Evolutionary conservation across 2,797 vertebrate genomes (phyloP).

Genomic region (Hypotaenidia philippensis): DNA sequence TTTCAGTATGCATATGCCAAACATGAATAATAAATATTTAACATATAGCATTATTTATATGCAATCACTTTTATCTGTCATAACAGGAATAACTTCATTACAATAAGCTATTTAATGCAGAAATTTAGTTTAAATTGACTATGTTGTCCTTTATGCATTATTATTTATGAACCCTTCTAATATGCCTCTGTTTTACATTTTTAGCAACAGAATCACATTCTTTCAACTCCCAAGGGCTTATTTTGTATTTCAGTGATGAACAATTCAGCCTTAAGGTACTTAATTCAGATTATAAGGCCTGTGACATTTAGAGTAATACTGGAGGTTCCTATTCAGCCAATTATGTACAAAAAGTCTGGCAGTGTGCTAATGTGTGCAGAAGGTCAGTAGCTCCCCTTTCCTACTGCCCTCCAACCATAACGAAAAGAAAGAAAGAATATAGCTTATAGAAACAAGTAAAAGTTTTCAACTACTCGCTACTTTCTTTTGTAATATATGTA

Average conservation of each 20-base stretch:
- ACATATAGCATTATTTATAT: constrained; percentile 38
- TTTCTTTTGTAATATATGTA: not conserved
- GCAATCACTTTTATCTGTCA: constrained; percentile 22
- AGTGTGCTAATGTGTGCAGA: not conserved
- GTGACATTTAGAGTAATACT: constrained; percentile 48
- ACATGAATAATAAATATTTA: constrained; percentile 53
- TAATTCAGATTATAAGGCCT: constrained; percentile 34
- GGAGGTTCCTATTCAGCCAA: constrained; percentile 11
- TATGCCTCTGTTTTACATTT: constrained; percentile 1
- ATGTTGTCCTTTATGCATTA: not conserved
- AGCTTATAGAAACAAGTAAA: not conserved
- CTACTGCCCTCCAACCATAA: not conserved
- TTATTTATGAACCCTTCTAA: not conserved
- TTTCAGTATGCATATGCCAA: constrained; percentile 36
- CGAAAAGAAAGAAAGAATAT: not conserved
- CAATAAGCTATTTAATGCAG: constrained; percentile 15
- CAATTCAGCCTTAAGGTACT: not conserved
- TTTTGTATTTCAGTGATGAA: constrained; percentile 47
- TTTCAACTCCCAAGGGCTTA: constrained; percentile 9
- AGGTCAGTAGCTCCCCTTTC: not conserved
- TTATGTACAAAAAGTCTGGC: constrained; percentile 4
- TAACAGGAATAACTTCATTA: constrained; percentile 14
- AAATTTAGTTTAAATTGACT: constrained; percentile 24
- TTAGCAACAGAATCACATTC: constrained; percentile 13
- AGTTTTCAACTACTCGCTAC: not conserved